A percentile compares a stretch with the other conserved stretches of the same genome.
These are phyloP conservation scores for Sciurus vulgaris DNA, from an alignment of 2,797 vertebrate species.

Conservation along the genomic window DNA sequence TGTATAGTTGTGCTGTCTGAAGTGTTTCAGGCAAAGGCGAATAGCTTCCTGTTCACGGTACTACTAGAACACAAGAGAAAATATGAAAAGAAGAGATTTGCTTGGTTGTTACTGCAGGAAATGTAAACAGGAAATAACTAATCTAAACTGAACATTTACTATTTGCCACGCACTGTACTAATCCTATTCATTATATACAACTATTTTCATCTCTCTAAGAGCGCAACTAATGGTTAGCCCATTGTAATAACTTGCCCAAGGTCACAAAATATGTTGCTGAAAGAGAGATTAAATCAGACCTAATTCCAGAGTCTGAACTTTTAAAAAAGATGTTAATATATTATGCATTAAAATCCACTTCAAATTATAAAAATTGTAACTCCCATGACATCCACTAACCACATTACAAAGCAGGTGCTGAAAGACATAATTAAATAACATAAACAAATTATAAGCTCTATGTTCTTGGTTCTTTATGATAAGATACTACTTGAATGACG, in stretches of 20 bases:
- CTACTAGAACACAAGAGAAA: conserved; percentile 93
- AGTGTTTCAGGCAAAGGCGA: conserved; percentile 99
- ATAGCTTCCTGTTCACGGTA: conserved; percentile 99
- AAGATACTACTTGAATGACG: conserved; percentile 31
- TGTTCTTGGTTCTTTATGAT: conserved; percentile 37
- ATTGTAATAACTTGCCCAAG: conserved; percentile 22
- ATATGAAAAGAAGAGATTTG: conserved; percentile 84
- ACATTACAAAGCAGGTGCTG: not conserved
- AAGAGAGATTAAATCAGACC: conserved; percentile 52
- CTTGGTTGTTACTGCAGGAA: conserved; percentile 67
- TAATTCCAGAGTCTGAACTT: conserved; percentile 42
- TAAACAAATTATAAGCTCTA: not conserved
- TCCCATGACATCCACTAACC: not conserved
- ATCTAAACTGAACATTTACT: conserved; percentile 22
- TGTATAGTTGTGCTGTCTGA: conserved; percentile 99
- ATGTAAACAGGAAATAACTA: conserved; percentile 21
- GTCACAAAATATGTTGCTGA: conserved; percentile 40
- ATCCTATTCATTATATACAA: not conserved
- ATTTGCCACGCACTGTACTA: not conserved
- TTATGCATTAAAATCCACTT: not conserved
- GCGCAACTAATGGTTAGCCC: conserved; percentile 35
- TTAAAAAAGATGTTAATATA: not conserved
- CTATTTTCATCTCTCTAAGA: conserved; percentile 44
- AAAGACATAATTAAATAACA: conserved; percentile 52
- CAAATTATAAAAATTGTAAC: conserved; percentile 19